Percentiles rank a stretch among this genome's conserved stretches.
These are phyloP conservation scores for Hypolimnas misippus DNA, from an alignment of 2,888 invertebrate genomes.

Conservation along the genomic window DNA sequence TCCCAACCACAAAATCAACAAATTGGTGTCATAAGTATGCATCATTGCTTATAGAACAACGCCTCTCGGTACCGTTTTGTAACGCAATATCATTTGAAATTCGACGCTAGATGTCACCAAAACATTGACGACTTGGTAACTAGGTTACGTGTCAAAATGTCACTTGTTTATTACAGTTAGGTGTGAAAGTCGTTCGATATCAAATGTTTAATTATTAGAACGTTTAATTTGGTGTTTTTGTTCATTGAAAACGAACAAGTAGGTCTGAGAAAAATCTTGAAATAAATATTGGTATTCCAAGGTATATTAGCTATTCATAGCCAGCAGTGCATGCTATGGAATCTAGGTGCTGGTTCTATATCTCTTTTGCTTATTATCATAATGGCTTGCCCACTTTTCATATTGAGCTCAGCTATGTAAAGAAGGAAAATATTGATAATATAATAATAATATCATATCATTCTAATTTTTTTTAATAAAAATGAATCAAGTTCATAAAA, in stretches of 20 bases:
- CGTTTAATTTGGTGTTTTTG: slow-evolving; percentile 4
- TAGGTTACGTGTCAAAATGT: slow-evolving; percentile 40
- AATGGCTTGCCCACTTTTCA: not conserved
- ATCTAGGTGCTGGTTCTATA: too few species aligned
- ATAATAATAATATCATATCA: not conserved
- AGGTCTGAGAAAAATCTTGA: not conserved
- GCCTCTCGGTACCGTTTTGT: slow-evolving; percentile 50
- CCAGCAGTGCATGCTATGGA: too few species aligned
- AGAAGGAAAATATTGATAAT: not conserved
- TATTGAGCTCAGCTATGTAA: not conserved
- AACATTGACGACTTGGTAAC: slow-evolving; percentile 42
- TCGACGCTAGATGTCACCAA: slow-evolving; percentile 45
- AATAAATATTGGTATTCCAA: not conserved
- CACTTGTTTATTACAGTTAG: slow-evolving; percentile 37
- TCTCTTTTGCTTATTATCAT: not conserved
- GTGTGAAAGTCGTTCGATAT: slow-evolving; percentile 30
- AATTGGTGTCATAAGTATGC: slow-evolving; percentile 52
- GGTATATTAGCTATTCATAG: too few species aligned
- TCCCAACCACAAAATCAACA: slow-evolving; percentile 60
- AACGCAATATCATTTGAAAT: slow-evolving; percentile 51
- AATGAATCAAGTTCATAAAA: too few species aligned
- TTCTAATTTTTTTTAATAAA: too few species aligned
- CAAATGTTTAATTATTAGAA: slow-evolving; percentile 2
- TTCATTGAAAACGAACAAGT: too few species aligned
- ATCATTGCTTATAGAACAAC: slow-evolving; percentile 51